Conservation (phyloP, 2,113 vertebrate species). For the Pelmatolapia mariae region DNA sequence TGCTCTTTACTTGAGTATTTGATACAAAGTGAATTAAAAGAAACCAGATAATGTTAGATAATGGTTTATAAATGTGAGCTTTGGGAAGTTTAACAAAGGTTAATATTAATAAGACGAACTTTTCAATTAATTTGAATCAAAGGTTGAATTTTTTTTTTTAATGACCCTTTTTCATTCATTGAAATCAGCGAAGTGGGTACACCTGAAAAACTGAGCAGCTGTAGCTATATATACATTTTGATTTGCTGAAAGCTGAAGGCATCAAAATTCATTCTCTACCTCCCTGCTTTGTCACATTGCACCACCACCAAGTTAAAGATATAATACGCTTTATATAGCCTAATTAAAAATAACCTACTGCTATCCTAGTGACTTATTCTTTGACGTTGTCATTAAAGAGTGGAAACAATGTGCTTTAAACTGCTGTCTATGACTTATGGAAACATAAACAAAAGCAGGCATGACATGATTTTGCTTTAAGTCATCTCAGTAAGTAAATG, state of each 20-base stretch:
- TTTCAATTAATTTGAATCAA: not conserved
- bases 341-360: not conserved
- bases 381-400: not conserved
- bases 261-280: not conserved
- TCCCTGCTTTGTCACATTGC: not conserved
- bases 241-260: not conserved
- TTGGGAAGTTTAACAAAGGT: not conserved
- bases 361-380: not conserved
- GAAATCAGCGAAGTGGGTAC: not conserved
- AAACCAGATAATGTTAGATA: not conserved
- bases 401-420: not conserved
- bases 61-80: not conserved
- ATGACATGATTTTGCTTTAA: conserved; percentile 47
- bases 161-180: not conserved
- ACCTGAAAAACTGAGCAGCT: not conserved
- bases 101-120: not conserved
- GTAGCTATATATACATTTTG: not conserved
- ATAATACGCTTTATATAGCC: not conserved
- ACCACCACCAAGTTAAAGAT: not conserved
- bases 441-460: conserved; percentile 25
- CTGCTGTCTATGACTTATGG: not conserved
- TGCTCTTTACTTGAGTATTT: not conserved
- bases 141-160: not conserved
- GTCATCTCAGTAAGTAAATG: conserved; percentile 60
- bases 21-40: not conserved